Percentiles rank a stretch among this genome's conserved stretches.
phyloP scores from a whole-genome alignment of 2,113 vertebrate genomes.

The Gnathonemus echidnorhynchus region DNA sequence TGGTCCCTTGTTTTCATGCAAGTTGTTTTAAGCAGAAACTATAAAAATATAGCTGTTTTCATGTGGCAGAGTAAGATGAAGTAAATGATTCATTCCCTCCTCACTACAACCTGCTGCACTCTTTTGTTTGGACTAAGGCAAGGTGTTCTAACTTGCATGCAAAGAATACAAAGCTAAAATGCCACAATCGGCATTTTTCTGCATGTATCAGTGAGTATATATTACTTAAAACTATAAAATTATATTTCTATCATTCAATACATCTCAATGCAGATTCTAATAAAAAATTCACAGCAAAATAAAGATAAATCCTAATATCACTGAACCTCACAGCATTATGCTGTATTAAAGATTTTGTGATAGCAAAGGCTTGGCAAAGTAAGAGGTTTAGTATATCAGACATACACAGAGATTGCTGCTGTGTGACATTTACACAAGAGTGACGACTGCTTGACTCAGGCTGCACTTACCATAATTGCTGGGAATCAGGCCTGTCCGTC shows the following conservation, averaged over 20 bases:
- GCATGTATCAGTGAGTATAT: background rate
- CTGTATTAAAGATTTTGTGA: background rate
- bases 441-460: background rate
- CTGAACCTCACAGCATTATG: background rate
- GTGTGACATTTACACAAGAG: background rate
- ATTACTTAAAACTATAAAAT: background rate
- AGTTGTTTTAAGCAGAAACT: background rate
- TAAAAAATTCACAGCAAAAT: background rate
- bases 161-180: background rate
- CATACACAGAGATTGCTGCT: background rate
- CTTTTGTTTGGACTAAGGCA: background rate
- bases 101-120: background rate
- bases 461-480: slow-evolving; percentile 87
- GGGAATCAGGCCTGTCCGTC: slow-evolving; percentile 90
- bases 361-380: background rate
- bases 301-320: background rate
- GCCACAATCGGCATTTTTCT: background rate
- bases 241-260: background rate
- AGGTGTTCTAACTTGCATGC: background rate
- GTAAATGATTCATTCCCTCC: background rate
- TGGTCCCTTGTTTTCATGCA: background rate
- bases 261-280: background rate
- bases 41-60: background rate
- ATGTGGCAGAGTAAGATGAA: background rate
- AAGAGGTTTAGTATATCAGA: background rate